These are phyloP conservation scores for Lamproptera curius DNA, from an alignment of 2,888 invertebrate genomes.

Conservation along the genomic window DNA sequence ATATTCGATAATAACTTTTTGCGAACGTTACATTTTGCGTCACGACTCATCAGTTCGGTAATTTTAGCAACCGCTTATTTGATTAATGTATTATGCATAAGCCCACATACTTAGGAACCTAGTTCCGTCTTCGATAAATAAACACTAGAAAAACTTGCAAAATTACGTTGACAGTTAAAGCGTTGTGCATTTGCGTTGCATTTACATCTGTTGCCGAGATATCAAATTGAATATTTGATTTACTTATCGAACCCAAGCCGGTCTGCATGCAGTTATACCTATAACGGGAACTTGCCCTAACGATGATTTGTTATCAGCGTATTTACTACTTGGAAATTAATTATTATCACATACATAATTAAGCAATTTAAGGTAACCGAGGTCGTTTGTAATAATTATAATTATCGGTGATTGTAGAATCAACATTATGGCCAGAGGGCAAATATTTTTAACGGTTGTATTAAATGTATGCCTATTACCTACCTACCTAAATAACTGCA, in stretches of 20 bases:
- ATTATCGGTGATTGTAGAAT: no score
- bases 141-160: slow-evolving; percentile 1
- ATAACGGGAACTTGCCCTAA: slow-evolving; percentile 17
- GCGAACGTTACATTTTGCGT: slow-evolving; percentile 31
- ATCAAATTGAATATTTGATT: slow-evolving; percentile 18
- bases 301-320: slow-evolving; percentile 18
- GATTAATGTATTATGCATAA: slow-evolving; percentile 32
- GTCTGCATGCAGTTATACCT: slow-evolving; percentile 13
- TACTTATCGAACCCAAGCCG: slow-evolving; percentile 13
- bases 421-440: no score
- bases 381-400: background rate
- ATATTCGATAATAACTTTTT: slow-evolving; percentile 19
- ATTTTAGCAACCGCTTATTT: slow-evolving; percentile 25
- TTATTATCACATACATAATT: slow-evolving; percentile 10
- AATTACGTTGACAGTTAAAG: slow-evolving; percentile 10
- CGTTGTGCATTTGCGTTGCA: slow-evolving; percentile 3
- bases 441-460: no score
- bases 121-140: slow-evolving; percentile 17
- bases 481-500: no score
- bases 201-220: slow-evolving; percentile 13
- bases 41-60: slow-evolving; percentile 35
- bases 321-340: slow-evolving; percentile 14
- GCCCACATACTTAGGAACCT: slow-evolving; percentile 29
- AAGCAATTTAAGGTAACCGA: no score
- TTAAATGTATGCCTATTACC: no score